Base-by-base conservation (phyloP, 23 tunicate genomes). In the Corella eumyota region DNA sequence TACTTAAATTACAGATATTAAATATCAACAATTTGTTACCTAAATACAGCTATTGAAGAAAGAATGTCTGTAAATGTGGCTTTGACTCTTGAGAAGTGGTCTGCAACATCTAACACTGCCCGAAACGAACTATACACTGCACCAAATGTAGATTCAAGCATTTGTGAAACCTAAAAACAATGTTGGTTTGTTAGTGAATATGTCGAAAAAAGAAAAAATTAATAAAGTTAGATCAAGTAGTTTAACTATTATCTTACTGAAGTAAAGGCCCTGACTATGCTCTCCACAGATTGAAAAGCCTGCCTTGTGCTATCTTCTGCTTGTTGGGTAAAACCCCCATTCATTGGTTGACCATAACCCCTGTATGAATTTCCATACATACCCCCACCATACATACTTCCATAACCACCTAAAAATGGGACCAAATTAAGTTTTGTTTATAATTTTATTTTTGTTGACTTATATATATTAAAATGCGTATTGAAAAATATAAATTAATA, bases 41-140 rank as follows among this genome's bases (percentile, higher is more conserved):
- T 72, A 55, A 84, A 84, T 17, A 84, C 37, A 19, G 94, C 68
- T 30, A 84, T 84, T 11, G 94, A 84, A 33, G 82, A 75, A 19
- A 84, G 63, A 45, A 84, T 84, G 54, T 84, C 94, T n/a, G 94
- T 50, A 38, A 84, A 75, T n/a, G 94, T 84, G 22, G 94, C 73
- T 60, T 45, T 60, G 26, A 84, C 83, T 40, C 94, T 55, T 0
- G 94, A 84, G 45, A 84, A 75, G 33, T 84, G 94, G 32, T 84
- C 94, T 19, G 94, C 94, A 0, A 84, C 94, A 48, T 84, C 94
- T 4, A 84, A 59, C 17, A 84, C 94, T 11, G 94, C 94, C 25
- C 94, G 77, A 40, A 84, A 84, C n/a, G 94, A 84, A 50, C 94
- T 84, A 68, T 84, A 84, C 0, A 84, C 94, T 23, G 94, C 94